phyloP scores from a whole-genome alignment of 2,888 invertebrate species.

The Oligia strigilis region DNA sequence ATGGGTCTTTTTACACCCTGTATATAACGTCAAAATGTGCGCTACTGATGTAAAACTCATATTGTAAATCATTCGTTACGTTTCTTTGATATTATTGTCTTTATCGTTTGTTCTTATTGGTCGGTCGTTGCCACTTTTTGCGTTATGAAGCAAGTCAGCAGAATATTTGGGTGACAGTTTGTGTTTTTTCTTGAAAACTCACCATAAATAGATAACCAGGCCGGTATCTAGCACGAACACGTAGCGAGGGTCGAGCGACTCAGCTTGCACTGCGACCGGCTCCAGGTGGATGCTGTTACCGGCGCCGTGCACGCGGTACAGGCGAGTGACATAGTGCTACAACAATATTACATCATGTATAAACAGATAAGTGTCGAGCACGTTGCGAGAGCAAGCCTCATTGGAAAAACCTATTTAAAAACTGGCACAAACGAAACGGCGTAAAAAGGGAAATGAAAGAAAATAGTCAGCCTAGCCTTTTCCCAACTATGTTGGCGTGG shows the following conservation, averaged over 20 bases:
- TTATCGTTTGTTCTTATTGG: background rate
- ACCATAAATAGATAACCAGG: constrained; percentile 96
- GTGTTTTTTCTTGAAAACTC: constrained; percentile 47
- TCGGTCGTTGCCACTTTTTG: background rate
- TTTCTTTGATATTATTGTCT: background rate
- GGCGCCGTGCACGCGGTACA: constrained; percentile 97
- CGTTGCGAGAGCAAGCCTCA: background rate
- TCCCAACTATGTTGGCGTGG: no score
- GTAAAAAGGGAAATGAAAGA: no score
- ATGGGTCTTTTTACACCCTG: no score
- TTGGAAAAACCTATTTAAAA: background rate
- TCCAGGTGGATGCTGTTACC: constrained; percentile 97
- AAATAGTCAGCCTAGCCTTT: no score
- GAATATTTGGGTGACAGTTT: background rate
- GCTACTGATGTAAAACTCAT: background rate
- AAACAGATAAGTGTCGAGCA: background rate
- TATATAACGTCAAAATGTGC: background rate
- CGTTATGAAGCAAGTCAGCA: background rate
- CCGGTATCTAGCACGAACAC: constrained; percentile 98
- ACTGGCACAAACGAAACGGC: background rate
- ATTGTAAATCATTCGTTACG: background rate
- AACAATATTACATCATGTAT: background rate
- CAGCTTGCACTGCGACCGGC: constrained; percentile 93
- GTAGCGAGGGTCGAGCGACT: constrained; percentile 96
- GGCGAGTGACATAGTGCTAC: constrained; percentile 94